These are phyloP conservation scores for Drosophila mimetica DNA, from an alignment of 2,888 invertebrate species.

Conservation along the genomic window DNA sequence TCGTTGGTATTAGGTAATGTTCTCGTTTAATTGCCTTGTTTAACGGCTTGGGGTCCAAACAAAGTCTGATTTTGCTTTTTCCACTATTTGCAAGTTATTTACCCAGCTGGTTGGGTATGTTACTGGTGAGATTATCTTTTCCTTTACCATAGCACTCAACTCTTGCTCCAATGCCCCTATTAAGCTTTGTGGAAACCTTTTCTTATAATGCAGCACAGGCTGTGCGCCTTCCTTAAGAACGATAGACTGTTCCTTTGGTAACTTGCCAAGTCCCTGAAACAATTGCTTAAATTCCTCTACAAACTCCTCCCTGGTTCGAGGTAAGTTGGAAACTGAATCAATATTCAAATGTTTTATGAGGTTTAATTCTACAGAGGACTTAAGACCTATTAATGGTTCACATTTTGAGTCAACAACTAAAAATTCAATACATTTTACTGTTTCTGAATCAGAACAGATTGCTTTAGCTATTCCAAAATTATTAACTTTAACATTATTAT, in stretches of 20 bases:
- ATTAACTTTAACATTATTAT: neutral
- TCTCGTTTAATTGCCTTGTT: too few relatives aligned
- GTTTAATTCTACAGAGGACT: too few relatives aligned
- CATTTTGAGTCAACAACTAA: too few relatives aligned
- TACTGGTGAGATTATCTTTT: constrained; percentile 5
- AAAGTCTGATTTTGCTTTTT: neutral
- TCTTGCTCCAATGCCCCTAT: too few relatives aligned
- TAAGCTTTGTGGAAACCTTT: too few relatives aligned
- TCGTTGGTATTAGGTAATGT: too few relatives aligned
- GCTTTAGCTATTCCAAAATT: neutral
- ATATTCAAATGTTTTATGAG: too few relatives aligned
- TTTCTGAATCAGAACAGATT: neutral
- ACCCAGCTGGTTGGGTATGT: constrained; percentile 51
- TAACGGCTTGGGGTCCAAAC: neutral
- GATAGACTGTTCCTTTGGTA: neutral
- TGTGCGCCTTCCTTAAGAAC: neutral
- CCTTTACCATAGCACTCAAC: constrained; percentile 21
- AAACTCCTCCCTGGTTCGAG: neutral
- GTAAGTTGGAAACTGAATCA: constrained; percentile 19
- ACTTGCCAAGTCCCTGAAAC: constrained; percentile 1
- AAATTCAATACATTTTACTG: constrained; percentile 1
- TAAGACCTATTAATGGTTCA: too few relatives aligned
- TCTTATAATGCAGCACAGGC: constrained; percentile 1
- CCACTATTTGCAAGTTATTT: constrained; percentile 17
- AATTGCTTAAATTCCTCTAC: neutral